Conservation (phyloP, 1,140 invertebrate genomes). For the Eumeta japonica region DNA sequence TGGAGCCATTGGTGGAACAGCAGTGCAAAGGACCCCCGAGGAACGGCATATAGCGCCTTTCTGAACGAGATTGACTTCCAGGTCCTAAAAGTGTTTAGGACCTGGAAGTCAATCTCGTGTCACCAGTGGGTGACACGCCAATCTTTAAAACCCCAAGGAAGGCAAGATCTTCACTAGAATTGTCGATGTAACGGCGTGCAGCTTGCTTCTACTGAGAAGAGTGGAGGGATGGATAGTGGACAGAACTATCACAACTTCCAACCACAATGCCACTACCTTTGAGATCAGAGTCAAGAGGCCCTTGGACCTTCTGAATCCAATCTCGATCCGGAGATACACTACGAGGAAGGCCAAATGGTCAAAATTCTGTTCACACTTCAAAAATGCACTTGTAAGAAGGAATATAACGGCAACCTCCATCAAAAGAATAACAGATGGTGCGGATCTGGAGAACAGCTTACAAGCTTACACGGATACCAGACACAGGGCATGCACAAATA, state of each 20-base stretch:
- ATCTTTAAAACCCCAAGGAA: background rate
- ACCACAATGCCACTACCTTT: too few species aligned
- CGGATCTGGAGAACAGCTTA: constrained; percentile 2
- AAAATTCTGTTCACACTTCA: too few species aligned
- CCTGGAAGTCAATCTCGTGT: background rate
- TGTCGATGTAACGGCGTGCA: too few species aligned
- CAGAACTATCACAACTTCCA: too few species aligned
- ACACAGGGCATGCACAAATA: constrained; percentile 6
- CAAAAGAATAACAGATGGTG: background rate
- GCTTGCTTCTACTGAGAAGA: background rate
- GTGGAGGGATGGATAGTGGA: background rate
- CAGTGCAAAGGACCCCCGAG: background rate
- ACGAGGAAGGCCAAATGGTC: too few species aligned
- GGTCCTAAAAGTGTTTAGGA: background rate
- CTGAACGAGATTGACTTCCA: background rate
- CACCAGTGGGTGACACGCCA: background rate
- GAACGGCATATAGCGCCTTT: background rate
- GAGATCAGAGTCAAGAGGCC: too few species aligned
- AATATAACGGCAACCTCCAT: too few species aligned
- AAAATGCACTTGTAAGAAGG: too few species aligned
- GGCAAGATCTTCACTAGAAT: background rate
- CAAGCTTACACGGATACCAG: constrained; percentile 7
- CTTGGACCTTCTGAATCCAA: background rate
- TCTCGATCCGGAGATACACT: background rate
- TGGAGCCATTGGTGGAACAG: background rate